Evolutionary conservation across 2,113 vertebrate species (phyloP), one percentile per base, ranked within the genome.

Genomic region (Psephotus haematonotus): DNA sequence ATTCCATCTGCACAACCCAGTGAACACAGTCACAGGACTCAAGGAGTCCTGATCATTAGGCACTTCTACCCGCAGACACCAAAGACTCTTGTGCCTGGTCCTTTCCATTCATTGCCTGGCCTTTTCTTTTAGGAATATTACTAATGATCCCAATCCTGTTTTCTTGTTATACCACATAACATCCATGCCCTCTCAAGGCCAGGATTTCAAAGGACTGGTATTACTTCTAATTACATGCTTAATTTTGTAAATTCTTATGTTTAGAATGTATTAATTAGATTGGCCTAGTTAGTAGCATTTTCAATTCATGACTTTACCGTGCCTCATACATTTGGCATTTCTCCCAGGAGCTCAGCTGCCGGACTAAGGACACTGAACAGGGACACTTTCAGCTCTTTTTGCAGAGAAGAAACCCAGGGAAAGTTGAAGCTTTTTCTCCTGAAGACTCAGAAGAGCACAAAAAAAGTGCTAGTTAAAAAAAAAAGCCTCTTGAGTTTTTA

Each of bases 241-340:
- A n/a, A 62, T 92, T 92, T 90, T 86, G 71, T 92, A 94, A 93
- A 94, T 71, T 82, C 68, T 52, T 88, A 29, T 10, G 28, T 88
- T 95, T 80, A 86, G 63, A 85, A 72, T 23, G 16, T 88, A 90
- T 88, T 95, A 72, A 96, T 90, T 82, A 94, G 75, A 80, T 88
- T 96, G 85, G 67, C 71, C 82, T 85, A 86, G 44, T 92, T 94
- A 93, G 65, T 17, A 79, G 24, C n/a, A 62, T 72, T 94, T 90
- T 80, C 75, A 88, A n/a, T 79, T 88, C 33, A 68, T 33, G 10
- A 41, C 82, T 92, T 93, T 80, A 65, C 67, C 2, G 3, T 50
- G 59, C 44, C n/a, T 83, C 2, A 6, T 91, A 43, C 63, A 57
- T 80, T 80, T 94, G 95, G 88, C 85, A 62, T 82, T 93, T 69